phyloP scores from a whole-genome alignment of 2,113 vertebrate species.

The Ammodytes marinus region DNA sequence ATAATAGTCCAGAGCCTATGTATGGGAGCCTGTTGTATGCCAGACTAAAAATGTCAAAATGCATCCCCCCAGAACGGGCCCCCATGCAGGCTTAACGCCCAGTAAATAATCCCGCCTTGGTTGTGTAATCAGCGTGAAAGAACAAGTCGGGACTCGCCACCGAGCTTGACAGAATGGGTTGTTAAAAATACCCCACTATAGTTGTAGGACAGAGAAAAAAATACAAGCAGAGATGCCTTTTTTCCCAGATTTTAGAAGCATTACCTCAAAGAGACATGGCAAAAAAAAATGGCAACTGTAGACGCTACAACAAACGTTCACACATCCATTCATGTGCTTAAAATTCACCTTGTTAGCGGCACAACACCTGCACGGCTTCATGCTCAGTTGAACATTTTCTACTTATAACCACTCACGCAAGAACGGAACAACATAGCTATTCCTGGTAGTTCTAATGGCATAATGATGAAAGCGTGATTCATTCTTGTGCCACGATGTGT shows the following conservation, averaged over 20 bases:
- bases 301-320: constrained; percentile 47
- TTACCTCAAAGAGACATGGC: constrained; percentile 21
- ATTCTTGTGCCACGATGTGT: not conserved
- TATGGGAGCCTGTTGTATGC: constrained; percentile 62
- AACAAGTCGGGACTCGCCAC: constrained; percentile 66
- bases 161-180: constrained; percentile 45
- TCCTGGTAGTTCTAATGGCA: constrained; percentile 9
- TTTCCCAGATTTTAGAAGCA: constrained; percentile 16
- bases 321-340: constrained; percentile 28
- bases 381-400: constrained; percentile 2
- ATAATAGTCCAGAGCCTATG: constrained; percentile 70
- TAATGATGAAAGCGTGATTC: constrained; percentile 15
- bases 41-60: constrained; percentile 75
- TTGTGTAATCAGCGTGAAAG: constrained; percentile 77
- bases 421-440: not conserved
- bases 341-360: not conserved
- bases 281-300: constrained; percentile 21
- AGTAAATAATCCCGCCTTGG: constrained; percentile 74
- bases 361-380: not conserved
- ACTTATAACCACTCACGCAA: not conserved
- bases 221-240: not conserved
- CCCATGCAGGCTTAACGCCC: constrained; percentile 46
- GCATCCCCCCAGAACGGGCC: constrained; percentile 59
- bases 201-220: constrained; percentile 27
- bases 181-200: constrained; percentile 70